Evolutionary conservation across 2,113 vertebrate genomes (phyloP), one percentile per base, ranked within the genome.

Genomic region (Paradoxurus hermaphroditus): DNA sequence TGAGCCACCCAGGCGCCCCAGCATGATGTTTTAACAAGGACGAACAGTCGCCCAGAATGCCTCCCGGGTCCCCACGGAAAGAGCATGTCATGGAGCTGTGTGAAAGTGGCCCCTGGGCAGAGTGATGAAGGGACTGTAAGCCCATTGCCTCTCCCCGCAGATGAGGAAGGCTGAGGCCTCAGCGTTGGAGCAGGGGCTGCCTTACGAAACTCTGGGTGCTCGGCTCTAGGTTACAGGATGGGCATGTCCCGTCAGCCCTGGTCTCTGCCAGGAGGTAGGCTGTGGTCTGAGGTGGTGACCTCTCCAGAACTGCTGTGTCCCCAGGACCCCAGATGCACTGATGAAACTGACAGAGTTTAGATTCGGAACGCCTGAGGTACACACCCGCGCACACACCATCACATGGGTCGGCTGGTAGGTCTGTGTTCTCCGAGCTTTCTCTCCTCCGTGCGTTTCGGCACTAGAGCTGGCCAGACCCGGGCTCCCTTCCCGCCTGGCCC

Each of bases 181-280:
- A 81, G 67, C 39, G n/a, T n/a, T 7, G 27, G 53, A 16, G 39
- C 53, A 53, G 68, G 36, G 36, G 34, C 44, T n/a, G 36, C 59
- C 46, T 34, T 4, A 1, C 0, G 6, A 16, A 6, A 21, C 84
- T 11, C 12, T n/a, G 31, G 39, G 15, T 0, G 0, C 56, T 21
- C 8, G 23, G 14, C 44, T 2, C 1, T 5, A 23, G 23, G 63
- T 9, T 5, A 1, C 0, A 1, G 13, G 8, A 15, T 13, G 6
- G 2, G n/a, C 1, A 4, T 11, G 27, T 12, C 34, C 19, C 0
- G 1, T 41, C 27, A 34, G 67, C 1, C 36, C 44, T 14, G 23
- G 18, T 19, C 3, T 56, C 31, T 23, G 1, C 56, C 1, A 0
- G 44, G 44, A 65, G 62, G 39, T n/a, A 65, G 65, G 36, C 46